Evolutionary conservation across 1,140 invertebrate genomes (phyloP).

Genomic region (Formica exsecta): DNA sequence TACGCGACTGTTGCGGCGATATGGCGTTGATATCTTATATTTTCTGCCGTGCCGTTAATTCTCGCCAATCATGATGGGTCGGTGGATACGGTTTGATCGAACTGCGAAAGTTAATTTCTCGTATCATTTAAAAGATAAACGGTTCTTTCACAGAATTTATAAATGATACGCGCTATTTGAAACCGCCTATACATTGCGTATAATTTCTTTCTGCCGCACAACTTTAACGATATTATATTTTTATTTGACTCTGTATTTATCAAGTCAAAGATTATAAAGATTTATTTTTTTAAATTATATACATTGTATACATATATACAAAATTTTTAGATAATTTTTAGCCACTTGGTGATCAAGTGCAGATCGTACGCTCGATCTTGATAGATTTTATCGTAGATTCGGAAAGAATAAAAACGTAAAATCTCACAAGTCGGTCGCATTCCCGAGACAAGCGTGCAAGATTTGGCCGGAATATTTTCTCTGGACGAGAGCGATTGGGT

Average conservation of each 20-base stretch:
- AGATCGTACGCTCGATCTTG: background rate
- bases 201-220: background rate
- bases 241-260: background rate
- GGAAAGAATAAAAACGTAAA: constrained; percentile 55
- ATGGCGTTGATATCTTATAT: constrained; percentile 44
- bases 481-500: background rate
- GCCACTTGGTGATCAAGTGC: background rate
- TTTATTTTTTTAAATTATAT: background rate
- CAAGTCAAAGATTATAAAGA: background rate
- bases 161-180: background rate
- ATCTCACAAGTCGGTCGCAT: constrained; percentile 29
- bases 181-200: background rate
- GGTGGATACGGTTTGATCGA: constrained; percentile 31
- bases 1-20: constrained; percentile 50
- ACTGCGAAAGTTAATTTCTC: constrained; percentile 37
- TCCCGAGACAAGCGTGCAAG: background rate
- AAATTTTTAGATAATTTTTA: background rate
- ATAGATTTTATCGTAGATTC: constrained; percentile 44
- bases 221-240: background rate
- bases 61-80: constrained; percentile 44
- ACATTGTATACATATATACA: background rate
- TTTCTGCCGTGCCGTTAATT: constrained; percentile 46
- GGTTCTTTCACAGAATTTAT: background rate
- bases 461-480: background rate
- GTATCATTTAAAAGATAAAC: constrained; percentile 10